phyloP scores from a whole-genome alignment of 2,797 vertebrate genomes.

The Periophthalmus magnuspinnatus region DNA sequence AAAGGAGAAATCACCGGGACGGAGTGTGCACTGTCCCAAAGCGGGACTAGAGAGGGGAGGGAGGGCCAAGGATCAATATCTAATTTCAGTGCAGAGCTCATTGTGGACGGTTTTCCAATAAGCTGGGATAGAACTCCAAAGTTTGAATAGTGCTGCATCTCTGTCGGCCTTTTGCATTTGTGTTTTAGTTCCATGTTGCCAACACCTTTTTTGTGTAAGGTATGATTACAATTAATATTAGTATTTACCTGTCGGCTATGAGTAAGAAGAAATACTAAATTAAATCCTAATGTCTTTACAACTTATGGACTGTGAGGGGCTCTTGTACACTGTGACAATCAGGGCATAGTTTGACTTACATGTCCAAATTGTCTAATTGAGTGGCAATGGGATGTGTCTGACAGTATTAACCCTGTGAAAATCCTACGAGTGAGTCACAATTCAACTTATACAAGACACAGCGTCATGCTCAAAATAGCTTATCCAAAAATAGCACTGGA shows the following conservation, averaged over 20 bases:
- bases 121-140: constrained; percentile 78
- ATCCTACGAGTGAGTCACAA: neutral
- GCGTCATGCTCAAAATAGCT: neutral
- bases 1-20: constrained; percentile 41
- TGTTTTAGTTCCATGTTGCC: constrained; percentile 16
- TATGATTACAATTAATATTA: neutral
- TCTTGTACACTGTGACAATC: too few relatives aligned
- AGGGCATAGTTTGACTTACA: neutral
- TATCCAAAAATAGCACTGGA: neutral
- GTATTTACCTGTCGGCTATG: neutral
- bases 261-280: neutral
- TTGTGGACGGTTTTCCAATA: constrained; percentile 90
- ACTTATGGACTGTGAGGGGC: neutral
- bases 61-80: constrained; percentile 90
- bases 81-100: constrained; percentile 93
- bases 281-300: neutral
- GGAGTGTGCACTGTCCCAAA: constrained; percentile 35
- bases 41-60: constrained; percentile 21
- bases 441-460: neutral
- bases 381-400: neutral
- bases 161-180: constrained; percentile 34
- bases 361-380: neutral
- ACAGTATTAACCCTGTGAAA: neutral
- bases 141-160: constrained; percentile 69
- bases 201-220: constrained; percentile 17